phyloP scores from a whole-genome alignment of 1,140 invertebrate species.

The Oedothorax gibbosus region DNA sequence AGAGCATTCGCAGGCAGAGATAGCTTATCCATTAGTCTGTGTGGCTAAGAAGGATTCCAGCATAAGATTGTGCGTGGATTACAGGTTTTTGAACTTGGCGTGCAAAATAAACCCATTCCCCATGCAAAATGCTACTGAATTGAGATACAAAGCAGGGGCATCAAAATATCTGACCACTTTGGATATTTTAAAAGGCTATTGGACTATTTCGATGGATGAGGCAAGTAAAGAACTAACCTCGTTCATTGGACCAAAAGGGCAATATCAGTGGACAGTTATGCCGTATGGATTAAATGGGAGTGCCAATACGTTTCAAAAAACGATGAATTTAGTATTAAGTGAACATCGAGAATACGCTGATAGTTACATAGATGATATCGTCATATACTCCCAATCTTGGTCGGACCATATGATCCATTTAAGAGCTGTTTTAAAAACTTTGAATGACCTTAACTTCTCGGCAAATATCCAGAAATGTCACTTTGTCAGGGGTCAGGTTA shows the following conservation, averaged over 20 bases:
- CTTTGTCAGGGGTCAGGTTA: constrained; percentile 62
- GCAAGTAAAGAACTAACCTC: constrained; percentile 56
- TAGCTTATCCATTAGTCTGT: constrained; percentile 10
- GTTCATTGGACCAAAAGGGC: constrained; percentile 46
- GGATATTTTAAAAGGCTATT: constrained; percentile 27
- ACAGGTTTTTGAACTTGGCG: not conserved
- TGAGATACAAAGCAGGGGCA: not conserved
- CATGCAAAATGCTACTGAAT: constrained; percentile 25
- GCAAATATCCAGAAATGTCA: constrained; percentile 65
- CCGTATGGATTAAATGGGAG: constrained; percentile 64
- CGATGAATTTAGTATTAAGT: constrained; percentile 64
- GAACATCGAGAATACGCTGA: constrained; percentile 38
- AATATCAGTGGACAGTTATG: constrained; percentile 60
- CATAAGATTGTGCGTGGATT: not conserved
- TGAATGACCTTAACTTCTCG: constrained; percentile 61
- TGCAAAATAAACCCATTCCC: not conserved
- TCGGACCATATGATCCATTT: constrained; percentile 39
- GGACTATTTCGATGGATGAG: constrained; percentile 64
- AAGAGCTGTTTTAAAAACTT: constrained; percentile 60
- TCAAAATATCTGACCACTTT: not conserved
- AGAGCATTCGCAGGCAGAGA: constrained; percentile 11
- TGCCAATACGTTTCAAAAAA: constrained; percentile 64
- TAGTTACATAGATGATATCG: not conserved
- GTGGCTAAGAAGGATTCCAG: constrained; percentile 9
- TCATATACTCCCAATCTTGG: not conserved